These are phyloP conservation scores for Julus scandinavius DNA, from an alignment of 2,888 invertebrate genomes.

Conservation along the genomic window DNA sequence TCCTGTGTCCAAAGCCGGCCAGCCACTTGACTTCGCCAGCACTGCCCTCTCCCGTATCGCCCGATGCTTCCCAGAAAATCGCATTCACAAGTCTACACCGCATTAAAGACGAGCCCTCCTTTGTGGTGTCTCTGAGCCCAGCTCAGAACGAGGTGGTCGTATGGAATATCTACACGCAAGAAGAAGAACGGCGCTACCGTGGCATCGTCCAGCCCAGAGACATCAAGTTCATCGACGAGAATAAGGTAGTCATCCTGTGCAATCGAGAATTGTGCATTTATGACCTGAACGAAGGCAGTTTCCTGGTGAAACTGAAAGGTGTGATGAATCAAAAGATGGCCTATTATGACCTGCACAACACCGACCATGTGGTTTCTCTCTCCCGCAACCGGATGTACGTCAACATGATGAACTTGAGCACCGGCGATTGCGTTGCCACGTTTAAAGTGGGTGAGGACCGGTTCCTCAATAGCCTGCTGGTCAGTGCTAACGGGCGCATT, in stretches of 20 bases:
- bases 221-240: conserved; percentile 77
- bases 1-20: conserved; percentile 51
- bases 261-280: conserved; percentile 82
- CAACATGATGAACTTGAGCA: conserved; percentile 84
- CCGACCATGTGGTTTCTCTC: conserved; percentile 81
- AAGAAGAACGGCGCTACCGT: conserved; percentile 75
- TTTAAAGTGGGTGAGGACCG: conserved; percentile 90
- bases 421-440: conserved; percentile 84
- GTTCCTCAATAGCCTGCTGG: conserved; percentile 86
- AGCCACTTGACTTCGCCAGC: conserved; percentile 57
- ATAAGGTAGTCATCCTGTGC: conserved; percentile 81
- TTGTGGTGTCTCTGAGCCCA: conserved; percentile 80
- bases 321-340: conserved; percentile 96
- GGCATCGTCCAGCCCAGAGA: conserved; percentile 82
- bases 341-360: conserved; percentile 84
- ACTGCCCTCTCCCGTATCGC: background rate
- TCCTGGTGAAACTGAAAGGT: conserved; percentile 77
- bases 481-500: conserved; percentile 87
- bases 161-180: conserved; percentile 77
- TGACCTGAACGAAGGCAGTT: conserved; percentile 79
- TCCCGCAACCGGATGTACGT: conserved; percentile 90
- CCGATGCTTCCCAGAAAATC: conserved; percentile 55
- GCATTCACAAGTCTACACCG: conserved; percentile 72
- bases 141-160: conserved; percentile 81
- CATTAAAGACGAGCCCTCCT: conserved; percentile 75